These are phyloP conservation scores for Prochilodus magdalenae DNA, from an alignment of 2,113 vertebrate genomes.

Conservation along the genomic window DNA sequence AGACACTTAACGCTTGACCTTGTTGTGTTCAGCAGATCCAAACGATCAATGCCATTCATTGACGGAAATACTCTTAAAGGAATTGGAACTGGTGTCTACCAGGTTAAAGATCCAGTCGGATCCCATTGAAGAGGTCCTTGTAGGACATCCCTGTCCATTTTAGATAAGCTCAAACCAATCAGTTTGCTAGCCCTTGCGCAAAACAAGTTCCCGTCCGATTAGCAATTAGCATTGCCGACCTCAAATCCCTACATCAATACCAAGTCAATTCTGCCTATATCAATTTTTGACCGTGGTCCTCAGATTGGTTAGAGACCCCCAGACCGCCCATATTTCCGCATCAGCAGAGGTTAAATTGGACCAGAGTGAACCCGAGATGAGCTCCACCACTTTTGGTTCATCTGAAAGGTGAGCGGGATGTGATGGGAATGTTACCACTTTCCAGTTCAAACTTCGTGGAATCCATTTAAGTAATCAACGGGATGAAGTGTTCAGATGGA, in stretches of 20 bases:
- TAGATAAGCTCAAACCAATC: not conserved
- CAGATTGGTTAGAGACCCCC: not conserved
- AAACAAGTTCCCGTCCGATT: not conserved
- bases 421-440: no score
- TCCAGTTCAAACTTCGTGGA: no score
- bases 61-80: conserved; percentile 23
- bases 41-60: conserved; percentile 49
- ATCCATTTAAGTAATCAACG: no score
- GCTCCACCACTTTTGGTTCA: no score
- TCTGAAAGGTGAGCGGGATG: no score
- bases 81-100: conserved; percentile 18
- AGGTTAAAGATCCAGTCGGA: not conserved
- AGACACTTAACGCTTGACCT: conserved; percentile 55
- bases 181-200: not conserved
- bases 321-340: no score
- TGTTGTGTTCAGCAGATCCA: conserved; percentile 35
- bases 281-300: not conserved
- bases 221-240: not conserved
- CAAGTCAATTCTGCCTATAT: no score
- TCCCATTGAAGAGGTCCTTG: not conserved
- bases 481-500: no score
- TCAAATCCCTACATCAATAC: not conserved
- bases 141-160: not conserved
- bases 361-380: no score
- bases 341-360: no score